Conservation (phyloP, 2,113 vertebrate genomes). For the Aegotheles bennettii region DNA sequence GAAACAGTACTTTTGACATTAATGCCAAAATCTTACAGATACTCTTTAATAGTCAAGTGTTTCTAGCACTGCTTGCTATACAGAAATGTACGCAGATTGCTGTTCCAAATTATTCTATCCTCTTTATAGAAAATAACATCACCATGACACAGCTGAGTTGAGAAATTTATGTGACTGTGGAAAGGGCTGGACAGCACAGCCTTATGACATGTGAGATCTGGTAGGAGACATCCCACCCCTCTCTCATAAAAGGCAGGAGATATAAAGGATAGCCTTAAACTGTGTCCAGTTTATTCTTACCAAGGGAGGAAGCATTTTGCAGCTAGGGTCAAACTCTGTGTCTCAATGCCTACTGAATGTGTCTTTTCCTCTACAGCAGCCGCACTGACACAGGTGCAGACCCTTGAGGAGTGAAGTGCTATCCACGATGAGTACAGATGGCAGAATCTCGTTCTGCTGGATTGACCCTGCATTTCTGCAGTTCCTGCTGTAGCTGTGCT, state of each 20-base stretch:
- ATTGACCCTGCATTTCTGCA: background rate
- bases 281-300: background rate
- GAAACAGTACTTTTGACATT: background rate
- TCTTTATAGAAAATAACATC: background rate
- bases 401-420: background rate
- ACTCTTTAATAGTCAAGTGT: background rate
- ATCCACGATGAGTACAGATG: background rate
- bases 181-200: background rate
- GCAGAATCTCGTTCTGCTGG: background rate
- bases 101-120: background rate
- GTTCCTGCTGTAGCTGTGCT: constrained; percentile 3
- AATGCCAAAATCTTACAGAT: background rate
- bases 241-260: background rate
- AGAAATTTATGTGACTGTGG: background rate
- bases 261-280: background rate
- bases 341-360: background rate
- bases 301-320: background rate
- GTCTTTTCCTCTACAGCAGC: background rate
- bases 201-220: background rate
- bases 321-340: background rate
- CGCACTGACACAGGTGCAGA: background rate
- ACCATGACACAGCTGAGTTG: background rate
- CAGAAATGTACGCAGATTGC: background rate
- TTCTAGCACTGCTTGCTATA: background rate
- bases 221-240: background rate